These are phyloP conservation scores for Microplitis demolitor DNA, from an alignment of 1,140 invertebrate genomes.

Conservation along the genomic window DNA sequence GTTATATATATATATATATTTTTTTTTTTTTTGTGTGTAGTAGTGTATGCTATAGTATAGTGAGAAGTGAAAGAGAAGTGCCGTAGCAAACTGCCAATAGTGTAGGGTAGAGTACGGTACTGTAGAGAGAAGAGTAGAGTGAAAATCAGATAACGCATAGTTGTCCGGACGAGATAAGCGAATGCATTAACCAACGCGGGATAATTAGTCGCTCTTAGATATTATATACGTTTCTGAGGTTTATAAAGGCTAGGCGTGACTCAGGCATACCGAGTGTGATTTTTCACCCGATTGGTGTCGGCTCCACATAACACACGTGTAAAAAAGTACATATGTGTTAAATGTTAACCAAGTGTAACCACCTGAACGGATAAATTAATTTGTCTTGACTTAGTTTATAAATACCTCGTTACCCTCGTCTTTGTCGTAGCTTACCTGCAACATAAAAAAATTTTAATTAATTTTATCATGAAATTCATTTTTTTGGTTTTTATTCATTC, in stretches of 20 bases:
- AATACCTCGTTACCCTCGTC: not conserved
- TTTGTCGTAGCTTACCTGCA: too few species aligned
- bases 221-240: too few species aligned
- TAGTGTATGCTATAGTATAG: not conserved
- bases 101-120: not conserved
- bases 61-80: conserved; percentile 10
- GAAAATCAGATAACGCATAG: conserved; percentile 30
- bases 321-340: not conserved
- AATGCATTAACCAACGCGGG: conserved; percentile 51
- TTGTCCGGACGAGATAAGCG: conserved; percentile 31
- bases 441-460: too few species aligned
- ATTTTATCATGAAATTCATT: too few species aligned
- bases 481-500: too few species aligned
- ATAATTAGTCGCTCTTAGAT: conserved; percentile 47
- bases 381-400: not conserved
- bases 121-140: conserved; percentile 6
- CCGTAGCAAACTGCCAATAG: not conserved
- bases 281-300: conserved; percentile 7
- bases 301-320: not conserved
- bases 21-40: not conserved
- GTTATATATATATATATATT: not conserved
- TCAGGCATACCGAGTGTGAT: not conserved
- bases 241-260: conserved; percentile 44
- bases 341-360: not conserved
- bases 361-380: not conserved